phyloP scores from a whole-genome alignment of 2,888 invertebrate species.

The Stomorhina lunata region DNA sequence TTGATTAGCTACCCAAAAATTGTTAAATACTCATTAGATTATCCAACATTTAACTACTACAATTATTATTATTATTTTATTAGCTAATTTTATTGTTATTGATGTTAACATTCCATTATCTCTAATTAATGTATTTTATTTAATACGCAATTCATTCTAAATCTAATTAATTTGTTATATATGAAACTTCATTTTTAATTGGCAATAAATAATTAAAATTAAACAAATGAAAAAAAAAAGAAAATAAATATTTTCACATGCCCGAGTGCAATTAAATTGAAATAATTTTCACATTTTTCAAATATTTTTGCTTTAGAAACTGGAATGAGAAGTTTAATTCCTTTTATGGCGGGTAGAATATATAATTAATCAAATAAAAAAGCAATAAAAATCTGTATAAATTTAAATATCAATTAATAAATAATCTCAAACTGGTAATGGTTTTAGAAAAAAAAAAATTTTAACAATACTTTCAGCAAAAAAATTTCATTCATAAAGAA shows the following conservation, averaged over 20 bases:
- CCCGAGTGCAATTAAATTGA: not conserved
- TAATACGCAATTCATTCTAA: conserved; percentile 20
- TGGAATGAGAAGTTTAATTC: not conserved
- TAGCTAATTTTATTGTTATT: not conserved
- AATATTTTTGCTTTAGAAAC: not conserved
- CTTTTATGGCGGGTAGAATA: not conserved
- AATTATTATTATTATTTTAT: not conserved
- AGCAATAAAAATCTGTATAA: not conserved
- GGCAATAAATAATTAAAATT: not conserved
- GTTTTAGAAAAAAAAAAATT: no score
- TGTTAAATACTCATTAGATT: no score
- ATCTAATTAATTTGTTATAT: conserved; percentile 2
- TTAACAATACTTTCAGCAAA: no score
- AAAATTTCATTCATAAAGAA: no score
- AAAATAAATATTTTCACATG: not conserved
- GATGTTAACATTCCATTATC: conserved; percentile 20
- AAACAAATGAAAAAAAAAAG: not conserved
- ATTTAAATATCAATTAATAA: no score
- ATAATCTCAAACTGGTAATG: no score
- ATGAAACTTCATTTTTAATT: conserved; percentile 23
- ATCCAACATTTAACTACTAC: not conserved
- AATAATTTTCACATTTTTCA: not conserved
- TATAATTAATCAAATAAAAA: not conserved
- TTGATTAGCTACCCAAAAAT: no score
- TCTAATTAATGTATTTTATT: not conserved